Evolutionary conservation across 2,797 vertebrate genomes (phyloP), one percentile per base, ranked within the genome.

Genomic region (Austrolebias charrua): DNA sequence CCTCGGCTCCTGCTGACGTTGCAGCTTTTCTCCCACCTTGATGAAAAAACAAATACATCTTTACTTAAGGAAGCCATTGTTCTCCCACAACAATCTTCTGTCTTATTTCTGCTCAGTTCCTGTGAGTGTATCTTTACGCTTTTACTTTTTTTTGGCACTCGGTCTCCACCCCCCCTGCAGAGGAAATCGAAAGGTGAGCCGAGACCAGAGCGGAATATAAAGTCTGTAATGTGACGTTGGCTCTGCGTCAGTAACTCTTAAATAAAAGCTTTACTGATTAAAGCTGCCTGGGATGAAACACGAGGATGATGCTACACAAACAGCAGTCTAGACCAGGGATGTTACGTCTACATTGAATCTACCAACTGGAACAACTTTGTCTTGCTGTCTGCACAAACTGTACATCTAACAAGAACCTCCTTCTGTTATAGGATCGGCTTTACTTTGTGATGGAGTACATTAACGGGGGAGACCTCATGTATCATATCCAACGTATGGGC

Each of bases 361-460:
- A 55, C 8, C 0, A 9, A 1, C 42, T 40, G 38, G 12, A 40
- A 40, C 13, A 40, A 40, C 11, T 11, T 40, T 40, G 1, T 40
- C 11, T 40, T 12, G 4, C 38, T 12, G 10, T 40, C 38, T 40
- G 38, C 11, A 12, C 13, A 3, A 10, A 31, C n/a, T 15, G 5
- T 15, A 5, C 12, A n/a, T 46, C 13, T 63, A 35, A 58, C 24
- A 69, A 31, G 70, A 56, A 52, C 48, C 0, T 63, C 19, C 52
- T 33, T 44, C 18, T 60, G 40, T 57, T 28, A 0, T 61, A 99
- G 97, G 97, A 99, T 73, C 96, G 97, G 0, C 94, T 99, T 18
- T 99, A 98, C 90, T 99, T 99, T 76, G 97, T 98, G 77, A 99
- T 99, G 97, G 97, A 99, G 64, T 99, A 98, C 20, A 97, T 99